Evolutionary conservation across 2,888 invertebrate genomes (phyloP), one percentile per base, ranked within the genome.

Genomic region (Aelia acuminata): DNA sequence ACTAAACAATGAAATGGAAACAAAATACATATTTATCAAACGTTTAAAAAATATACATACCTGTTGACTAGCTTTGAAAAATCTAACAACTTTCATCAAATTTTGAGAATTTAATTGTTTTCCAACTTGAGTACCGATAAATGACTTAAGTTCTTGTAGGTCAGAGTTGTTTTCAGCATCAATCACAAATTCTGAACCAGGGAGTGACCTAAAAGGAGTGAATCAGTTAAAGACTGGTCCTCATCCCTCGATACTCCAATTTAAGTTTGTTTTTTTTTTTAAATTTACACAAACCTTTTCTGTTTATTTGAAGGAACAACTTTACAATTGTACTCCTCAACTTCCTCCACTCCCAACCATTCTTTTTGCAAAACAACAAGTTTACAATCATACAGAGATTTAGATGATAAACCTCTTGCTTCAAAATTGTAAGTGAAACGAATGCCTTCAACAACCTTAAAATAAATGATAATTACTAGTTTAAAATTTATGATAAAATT

Each of bases 1-100:
- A 22, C 2, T 15, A 22, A 85, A 35, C 15, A n/a, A 35, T 20
- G 39, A 22, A n/a, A 4, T 15, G 39, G 49, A 15, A 2, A 43
- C 43, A 43, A 7, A n/a, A n/a, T n/a, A n/a, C n/a, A n/a, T n/a
- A n/a, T n/a, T 70, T 31, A 49, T 50, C 4, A 49, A 20, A 48
- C 31, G 49, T n/a, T 84, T 18, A 48, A n/a, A 5, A 22, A 31
- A n/a, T 39, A 49, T 13, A 7, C 3, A 35, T 85, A 85, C 85
- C 85, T 85, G 85, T 7, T 35, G 1, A 53, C 53, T 49, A 50
- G 85, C 85, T 85, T 85, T 85, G 57, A 85, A 39, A 35, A 53
- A 85, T 53, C 50, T 53, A n/a, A 85, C 22, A 39, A 85, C 39
- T 53, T 50, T 53, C 49, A 85, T 57, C 35, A 35, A 53, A 53